phyloP scores from a whole-genome alignment of 2,113 vertebrate genomes.

The Tenebrosternarchus preto region DNA sequence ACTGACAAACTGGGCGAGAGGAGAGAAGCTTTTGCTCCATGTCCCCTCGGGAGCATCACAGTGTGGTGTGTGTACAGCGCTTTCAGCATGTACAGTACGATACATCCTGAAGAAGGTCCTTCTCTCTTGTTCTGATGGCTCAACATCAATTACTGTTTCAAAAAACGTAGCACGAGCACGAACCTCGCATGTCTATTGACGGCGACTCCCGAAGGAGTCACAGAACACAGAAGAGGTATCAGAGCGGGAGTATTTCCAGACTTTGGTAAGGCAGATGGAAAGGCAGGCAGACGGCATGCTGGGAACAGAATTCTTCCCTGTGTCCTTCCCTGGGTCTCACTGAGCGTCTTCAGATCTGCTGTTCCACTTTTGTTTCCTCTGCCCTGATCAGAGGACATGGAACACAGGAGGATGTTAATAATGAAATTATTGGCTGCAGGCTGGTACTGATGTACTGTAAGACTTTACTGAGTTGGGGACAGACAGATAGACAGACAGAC shows the following conservation, averaged over 20 bases:
- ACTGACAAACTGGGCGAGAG: too few relatives aligned
- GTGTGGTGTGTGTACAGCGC: not conserved
- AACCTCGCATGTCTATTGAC: not conserved
- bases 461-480: too few relatives aligned
- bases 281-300: not conserved
- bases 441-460: too few relatives aligned
- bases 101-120: not conserved
- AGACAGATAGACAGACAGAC: too few relatives aligned
- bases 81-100: not conserved
- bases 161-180: not conserved
- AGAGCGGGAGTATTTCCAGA: not conserved
- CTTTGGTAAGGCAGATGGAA: not conserved
- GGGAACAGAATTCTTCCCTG: too few relatives aligned
- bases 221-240: not conserved
- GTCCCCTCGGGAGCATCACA: not conserved
- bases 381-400: too few relatives aligned
- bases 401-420: too few relatives aligned
- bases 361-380: too few relatives aligned
- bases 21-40: not conserved
- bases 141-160: slow-evolving; percentile 1
- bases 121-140: not conserved
- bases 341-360: too few relatives aligned
- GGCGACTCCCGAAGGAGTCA: not conserved
- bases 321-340: too few relatives aligned
- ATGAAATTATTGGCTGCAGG: too few relatives aligned